Conservation (phyloP, 2,888 invertebrate genomes). For the Sphaerophoria taeniata region DNA sequence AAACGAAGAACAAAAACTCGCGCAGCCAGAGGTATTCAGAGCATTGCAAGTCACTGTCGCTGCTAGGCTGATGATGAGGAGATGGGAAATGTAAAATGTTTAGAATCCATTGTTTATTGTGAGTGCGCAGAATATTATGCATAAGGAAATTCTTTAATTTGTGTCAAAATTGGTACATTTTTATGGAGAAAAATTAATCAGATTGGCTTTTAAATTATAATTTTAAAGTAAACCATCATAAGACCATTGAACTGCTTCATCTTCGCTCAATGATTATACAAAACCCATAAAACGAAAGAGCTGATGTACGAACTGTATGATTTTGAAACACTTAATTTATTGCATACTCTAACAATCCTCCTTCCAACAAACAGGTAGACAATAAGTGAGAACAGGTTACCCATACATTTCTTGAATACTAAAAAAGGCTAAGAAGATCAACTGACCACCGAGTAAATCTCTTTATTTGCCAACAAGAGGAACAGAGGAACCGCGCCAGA, state of each 20-base stretch:
- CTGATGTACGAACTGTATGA: conserved; percentile 55
- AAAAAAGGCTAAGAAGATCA: conserved; percentile 26
- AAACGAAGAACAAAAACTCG: conserved; percentile 1
- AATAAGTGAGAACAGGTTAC: conserved; percentile 41
- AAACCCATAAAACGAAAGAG: conserved; percentile 51
- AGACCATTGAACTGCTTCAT: conserved; percentile 52
- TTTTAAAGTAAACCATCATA: conserved; percentile 21
- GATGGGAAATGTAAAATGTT: conserved; percentile 59
- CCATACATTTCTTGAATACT: conserved; percentile 52
- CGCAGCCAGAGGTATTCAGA: conserved; percentile 55
- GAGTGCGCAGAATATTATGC: no score
- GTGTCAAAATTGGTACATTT: conserved; percentile 41
- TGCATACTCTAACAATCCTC: conserved; percentile 35
- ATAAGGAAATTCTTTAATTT: conserved; percentile 20
- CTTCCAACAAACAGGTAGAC: conserved; percentile 21
- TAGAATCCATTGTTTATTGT: conserved; percentile 61
- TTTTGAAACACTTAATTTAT: conserved; percentile 70
- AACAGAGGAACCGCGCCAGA: no score
- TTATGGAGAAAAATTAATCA: not conserved
- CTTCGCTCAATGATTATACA: conserved; percentile 26
- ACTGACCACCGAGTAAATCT: conserved; percentile 50
- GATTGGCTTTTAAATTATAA: conserved; percentile 33
- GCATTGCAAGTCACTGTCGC: conserved; percentile 23
- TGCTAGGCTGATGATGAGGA: not conserved
- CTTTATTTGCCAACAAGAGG: conserved; percentile 47